Evolutionary conservation across 2,113 vertebrate genomes (phyloP).

Genomic region (Hemichromis elongatus): DNA sequence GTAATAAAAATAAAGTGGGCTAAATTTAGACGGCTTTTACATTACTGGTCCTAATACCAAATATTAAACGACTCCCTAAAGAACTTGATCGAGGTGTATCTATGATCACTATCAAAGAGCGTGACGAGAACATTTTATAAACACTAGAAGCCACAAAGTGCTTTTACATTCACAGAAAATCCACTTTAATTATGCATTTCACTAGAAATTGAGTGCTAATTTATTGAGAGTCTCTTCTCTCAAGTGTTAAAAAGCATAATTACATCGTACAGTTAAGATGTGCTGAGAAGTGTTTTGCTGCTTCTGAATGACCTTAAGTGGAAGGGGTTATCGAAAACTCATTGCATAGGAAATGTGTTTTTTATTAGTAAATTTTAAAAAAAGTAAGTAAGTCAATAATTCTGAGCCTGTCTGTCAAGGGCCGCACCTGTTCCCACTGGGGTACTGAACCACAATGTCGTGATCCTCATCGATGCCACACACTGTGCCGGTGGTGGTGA

Average conservation of each 20-base stretch:
- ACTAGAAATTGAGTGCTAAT: background rate
- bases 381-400: background rate
- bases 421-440: constrained; percentile 93
- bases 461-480: constrained; percentile 99
- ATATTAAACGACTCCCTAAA: background rate
- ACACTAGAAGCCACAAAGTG: background rate
- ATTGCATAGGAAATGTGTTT: background rate
- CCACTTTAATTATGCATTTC: background rate
- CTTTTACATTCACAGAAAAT: background rate
- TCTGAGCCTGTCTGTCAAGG: background rate
- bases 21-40: background rate
- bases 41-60: background rate
- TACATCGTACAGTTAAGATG: background rate
- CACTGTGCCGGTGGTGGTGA: constrained; percentile 97
- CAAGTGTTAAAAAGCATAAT: background rate
- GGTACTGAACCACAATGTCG: constrained; percentile 98
- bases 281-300: background rate
- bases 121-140: background rate
- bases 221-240: background rate
- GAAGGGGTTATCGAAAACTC: background rate
- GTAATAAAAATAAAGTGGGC: background rate
- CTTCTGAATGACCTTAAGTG: background rate
- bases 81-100: background rate
- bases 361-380: background rate
- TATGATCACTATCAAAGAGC: background rate